phyloP scores from a whole-genome alignment of 1,140 invertebrate species.

The Aphidius ervi region DNA sequence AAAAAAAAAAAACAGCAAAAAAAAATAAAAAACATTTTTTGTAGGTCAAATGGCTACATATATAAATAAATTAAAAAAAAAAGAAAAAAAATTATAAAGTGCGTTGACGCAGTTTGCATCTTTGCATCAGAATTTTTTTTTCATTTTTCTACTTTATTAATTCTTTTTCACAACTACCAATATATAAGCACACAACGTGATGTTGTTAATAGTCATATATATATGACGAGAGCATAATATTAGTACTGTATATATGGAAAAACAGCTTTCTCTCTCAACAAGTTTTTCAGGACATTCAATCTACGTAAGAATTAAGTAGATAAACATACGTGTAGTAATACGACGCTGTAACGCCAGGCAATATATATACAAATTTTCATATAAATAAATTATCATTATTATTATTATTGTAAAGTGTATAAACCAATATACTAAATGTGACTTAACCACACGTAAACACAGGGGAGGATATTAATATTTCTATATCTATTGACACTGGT shows the following conservation, averaged over 20 bases:
- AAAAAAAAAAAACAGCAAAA: background rate
- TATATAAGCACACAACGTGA: conserved; percentile 3
- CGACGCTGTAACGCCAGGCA: conserved; percentile 28
- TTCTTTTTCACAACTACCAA: background rate
- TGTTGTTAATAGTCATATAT: conserved; percentile 17
- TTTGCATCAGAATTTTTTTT: conserved; percentile 5
- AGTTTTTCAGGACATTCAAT: conserved; percentile 34
- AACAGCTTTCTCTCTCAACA: conserved; percentile 51
- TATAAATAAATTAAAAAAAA: conserved; percentile 3
- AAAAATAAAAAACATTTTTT: no score
- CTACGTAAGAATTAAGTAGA: conserved; percentile 46
- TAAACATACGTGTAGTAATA: conserved; percentile 46
- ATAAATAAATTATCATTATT: no score
- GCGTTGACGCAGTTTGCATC: conserved; percentile 5
- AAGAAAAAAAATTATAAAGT: background rate
- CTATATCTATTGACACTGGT: no score
- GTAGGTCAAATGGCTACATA: background rate
- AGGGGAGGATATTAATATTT: no score
- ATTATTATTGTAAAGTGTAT: no score
- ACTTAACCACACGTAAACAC: no score
- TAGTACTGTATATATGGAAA: conserved; percentile 42
- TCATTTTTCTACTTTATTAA: no score
- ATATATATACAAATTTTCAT: no score
- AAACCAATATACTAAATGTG: no score
- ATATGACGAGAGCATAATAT: conserved; percentile 36